A percentile compares a stretch with the other conserved stretches of the same genome.
These are phyloP conservation scores for Crenuchus spilurus DNA, from an alignment of 2,797 vertebrate species.

Conservation along the genomic window DNA sequence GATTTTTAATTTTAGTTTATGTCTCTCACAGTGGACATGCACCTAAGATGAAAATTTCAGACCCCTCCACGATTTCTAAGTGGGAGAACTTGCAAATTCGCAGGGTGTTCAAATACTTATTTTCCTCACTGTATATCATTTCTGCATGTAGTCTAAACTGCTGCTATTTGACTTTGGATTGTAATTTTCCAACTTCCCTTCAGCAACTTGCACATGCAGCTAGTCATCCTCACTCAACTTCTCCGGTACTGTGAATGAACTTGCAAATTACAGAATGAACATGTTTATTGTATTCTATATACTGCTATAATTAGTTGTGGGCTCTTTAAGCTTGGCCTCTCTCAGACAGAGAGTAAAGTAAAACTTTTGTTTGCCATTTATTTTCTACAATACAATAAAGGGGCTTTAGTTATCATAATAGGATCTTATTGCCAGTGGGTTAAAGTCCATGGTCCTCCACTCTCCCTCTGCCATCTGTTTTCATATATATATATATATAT, in stretches of 20 bases:
- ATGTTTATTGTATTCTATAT: background rate
- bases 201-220: background rate
- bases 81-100: too few relatives aligned
- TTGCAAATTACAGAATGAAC: background rate
- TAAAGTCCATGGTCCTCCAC: background rate
- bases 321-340: background rate
- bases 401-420: conserved; percentile 1
- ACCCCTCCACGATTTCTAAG: too few relatives aligned
- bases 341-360: background rate
- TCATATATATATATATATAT: too few relatives aligned
- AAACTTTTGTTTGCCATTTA: background rate
- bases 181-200: background rate
- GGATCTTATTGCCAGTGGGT: conserved; percentile 3
- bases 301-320: background rate
- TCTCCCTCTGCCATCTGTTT: background rate
- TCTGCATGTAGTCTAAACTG: background rate
- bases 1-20: too few relatives aligned
- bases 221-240: background rate
- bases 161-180: background rate
- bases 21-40: too few relatives aligned
- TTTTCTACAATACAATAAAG: background rate
- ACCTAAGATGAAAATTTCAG: too few relatives aligned
- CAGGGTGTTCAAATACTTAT: too few relatives aligned
- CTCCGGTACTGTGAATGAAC: background rate
- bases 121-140: background rate